Conservation (phyloP, 2,113 vertebrate species). For the Cynopterus brachyotis region DNA sequence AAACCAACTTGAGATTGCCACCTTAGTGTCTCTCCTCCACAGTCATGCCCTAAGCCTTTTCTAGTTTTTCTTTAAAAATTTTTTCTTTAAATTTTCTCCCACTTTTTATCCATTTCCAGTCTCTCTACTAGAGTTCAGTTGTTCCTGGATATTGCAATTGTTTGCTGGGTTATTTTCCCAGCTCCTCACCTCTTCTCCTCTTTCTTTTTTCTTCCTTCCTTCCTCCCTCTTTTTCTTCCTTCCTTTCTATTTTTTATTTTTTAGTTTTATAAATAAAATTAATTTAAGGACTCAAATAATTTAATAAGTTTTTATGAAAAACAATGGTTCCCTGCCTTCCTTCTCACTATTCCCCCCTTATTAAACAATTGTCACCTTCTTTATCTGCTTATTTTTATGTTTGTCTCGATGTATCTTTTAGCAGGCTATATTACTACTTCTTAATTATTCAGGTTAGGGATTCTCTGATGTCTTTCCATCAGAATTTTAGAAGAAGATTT, state of each 20-base stretch:
- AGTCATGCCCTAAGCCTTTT: background rate
- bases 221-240: background rate
- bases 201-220: background rate
- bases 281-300: background rate
- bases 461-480: background rate
- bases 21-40: background rate
- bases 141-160: background rate
- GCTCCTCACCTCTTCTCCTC: background rate
- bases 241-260: background rate
- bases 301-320: background rate
- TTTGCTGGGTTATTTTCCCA: background rate
- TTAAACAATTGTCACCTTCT: background rate
- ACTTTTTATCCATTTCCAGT: background rate
- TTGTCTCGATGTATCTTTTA: background rate
- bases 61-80: background rate
- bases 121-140: background rate
- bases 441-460: background rate
- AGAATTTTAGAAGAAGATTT: background rate
- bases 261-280: background rate
- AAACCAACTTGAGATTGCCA: background rate
- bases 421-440: background rate
- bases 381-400: background rate
- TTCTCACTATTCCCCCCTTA: background rate
- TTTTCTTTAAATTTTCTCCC: background rate
- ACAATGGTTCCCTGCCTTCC: background rate